Evolutionary conservation across 2,888 invertebrate species (phyloP).

Genomic region (Chloroclystis v-ata): DNA sequence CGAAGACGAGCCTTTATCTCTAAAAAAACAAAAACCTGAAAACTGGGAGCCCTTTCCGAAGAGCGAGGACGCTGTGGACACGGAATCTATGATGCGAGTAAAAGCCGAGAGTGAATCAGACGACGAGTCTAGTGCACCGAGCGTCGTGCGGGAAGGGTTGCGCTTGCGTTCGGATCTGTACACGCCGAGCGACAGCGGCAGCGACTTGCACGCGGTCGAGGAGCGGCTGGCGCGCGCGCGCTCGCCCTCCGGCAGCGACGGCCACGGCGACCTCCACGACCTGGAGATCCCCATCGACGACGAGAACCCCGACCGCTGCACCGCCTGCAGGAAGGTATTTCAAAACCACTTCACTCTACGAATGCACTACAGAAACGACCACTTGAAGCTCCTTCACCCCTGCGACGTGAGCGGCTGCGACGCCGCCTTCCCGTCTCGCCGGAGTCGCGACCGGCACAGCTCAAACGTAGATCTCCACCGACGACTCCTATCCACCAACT

Average conservation of each 20-base stretch:
- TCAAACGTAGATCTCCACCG: slow-evolving; percentile 77
- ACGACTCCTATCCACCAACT: slow-evolving; percentile 66
- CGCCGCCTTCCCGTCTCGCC: slow-evolving; percentile 93
- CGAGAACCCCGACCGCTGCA: slow-evolving; percentile 91
- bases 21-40: slow-evolving; percentile 71
- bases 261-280: slow-evolving; percentile 71
- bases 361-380: slow-evolving; percentile 94
- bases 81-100: slow-evolving; percentile 61
- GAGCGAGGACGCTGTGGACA: slow-evolving; percentile 63
- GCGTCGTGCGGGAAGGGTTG: slow-evolving; percentile 70
- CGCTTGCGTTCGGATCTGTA: slow-evolving; percentile 67
- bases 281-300: slow-evolving; percentile 90
- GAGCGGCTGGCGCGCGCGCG: slow-evolving; percentile 73
- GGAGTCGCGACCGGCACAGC: slow-evolving; percentile 79
- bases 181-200: slow-evolving; percentile 74
- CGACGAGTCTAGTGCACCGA: slow-evolving; percentile 70
- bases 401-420: slow-evolving; percentile 95
- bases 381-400: slow-evolving; percentile 91
- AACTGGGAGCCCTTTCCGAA: slow-evolving; percentile 69
- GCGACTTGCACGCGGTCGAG: slow-evolving; percentile 72
- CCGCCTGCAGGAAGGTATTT: slow-evolving; percentile 92
- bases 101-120: slow-evolving; percentile 75
- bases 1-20: slow-evolving; percentile 65
- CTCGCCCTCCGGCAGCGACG: slow-evolving; percentile 68
- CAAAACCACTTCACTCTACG: slow-evolving; percentile 94